These are phyloP conservation scores for Leptonema lineaticorne DNA, from an alignment of 1,140 invertebrate genomes.

Conservation along the genomic window DNA sequence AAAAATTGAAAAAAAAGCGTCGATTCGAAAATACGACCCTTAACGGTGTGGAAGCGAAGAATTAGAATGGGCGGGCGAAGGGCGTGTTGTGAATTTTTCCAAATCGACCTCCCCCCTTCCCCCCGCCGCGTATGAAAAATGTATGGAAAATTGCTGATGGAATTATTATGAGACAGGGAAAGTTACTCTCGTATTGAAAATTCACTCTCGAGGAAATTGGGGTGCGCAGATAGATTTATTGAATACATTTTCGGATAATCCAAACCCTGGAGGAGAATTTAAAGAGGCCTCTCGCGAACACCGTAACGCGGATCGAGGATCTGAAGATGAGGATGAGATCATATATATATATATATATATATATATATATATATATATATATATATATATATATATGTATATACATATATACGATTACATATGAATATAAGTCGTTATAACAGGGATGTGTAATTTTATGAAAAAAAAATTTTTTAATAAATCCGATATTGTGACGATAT, in stretches of 20 bases:
- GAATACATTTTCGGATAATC: slow-evolving; percentile 27
- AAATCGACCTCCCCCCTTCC: too few species aligned
- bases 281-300: neutral
- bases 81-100: neutral
- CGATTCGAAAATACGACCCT: neutral
- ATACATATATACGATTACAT: too few species aligned
- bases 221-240: slow-evolving; percentile 21
- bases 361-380: too few species aligned
- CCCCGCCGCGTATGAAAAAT: slow-evolving; percentile 12
- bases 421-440: too few species aligned
- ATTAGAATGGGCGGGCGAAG: neutral
- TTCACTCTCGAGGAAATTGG: slow-evolving; percentile 24
- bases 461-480: too few species aligned
- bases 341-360: too few species aligned
- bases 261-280: slow-evolving; percentile 12
- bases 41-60: neutral
- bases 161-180: slow-evolving; percentile 24
- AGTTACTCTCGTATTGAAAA: slow-evolving; percentile 21
- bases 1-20: too few species aligned
- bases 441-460: too few species aligned
- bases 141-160: slow-evolving; percentile 25
- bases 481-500: too few species aligned
- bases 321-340: neutral
- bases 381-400: too few species aligned
- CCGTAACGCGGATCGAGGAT: neutral